phyloP scores from a whole-genome alignment of 2,888 invertebrate genomes.

The Ennomos quercinarius region DNA sequence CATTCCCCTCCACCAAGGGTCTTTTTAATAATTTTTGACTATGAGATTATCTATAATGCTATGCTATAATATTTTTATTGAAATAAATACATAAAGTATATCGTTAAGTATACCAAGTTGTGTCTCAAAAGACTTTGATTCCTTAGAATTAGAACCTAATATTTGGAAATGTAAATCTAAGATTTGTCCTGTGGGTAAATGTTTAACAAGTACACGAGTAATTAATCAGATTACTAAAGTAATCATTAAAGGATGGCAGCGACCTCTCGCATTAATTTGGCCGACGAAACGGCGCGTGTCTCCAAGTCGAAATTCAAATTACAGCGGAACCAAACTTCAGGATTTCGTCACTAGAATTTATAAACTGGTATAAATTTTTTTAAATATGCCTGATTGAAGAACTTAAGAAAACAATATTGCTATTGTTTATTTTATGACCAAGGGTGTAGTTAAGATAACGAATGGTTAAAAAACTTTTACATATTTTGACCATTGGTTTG shows the following conservation, averaged over 20 bases:
- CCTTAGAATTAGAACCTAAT: constrained; percentile 1
- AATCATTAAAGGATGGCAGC: constrained; percentile 29
- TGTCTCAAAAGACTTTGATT: constrained; percentile 7
- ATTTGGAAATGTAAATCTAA: constrained; percentile 20
- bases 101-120: background rate
- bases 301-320: constrained; percentile 45
- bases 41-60: too few relatives aligned
- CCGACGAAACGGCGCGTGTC: constrained; percentile 33
- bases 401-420: constrained; percentile 42
- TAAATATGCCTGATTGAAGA: constrained; percentile 54
- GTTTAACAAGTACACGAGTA: constrained; percentile 28
- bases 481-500: too few relatives aligned
- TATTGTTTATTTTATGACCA: constrained; percentile 9
- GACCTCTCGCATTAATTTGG: constrained; percentile 39
- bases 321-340: constrained; percentile 39
- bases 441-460: too few relatives aligned
- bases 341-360: constrained; percentile 45
- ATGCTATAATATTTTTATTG: too few relatives aligned
- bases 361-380: constrained; percentile 49
- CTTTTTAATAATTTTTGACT: too few relatives aligned
- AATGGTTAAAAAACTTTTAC: too few relatives aligned
- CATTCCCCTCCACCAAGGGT: too few relatives aligned
- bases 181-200: constrained; percentile 20
- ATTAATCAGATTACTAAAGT: constrained; percentile 35
- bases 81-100: too few relatives aligned